Conservation (phyloP, 2,113 vertebrate species). For the Pedetes capensis region DNA sequence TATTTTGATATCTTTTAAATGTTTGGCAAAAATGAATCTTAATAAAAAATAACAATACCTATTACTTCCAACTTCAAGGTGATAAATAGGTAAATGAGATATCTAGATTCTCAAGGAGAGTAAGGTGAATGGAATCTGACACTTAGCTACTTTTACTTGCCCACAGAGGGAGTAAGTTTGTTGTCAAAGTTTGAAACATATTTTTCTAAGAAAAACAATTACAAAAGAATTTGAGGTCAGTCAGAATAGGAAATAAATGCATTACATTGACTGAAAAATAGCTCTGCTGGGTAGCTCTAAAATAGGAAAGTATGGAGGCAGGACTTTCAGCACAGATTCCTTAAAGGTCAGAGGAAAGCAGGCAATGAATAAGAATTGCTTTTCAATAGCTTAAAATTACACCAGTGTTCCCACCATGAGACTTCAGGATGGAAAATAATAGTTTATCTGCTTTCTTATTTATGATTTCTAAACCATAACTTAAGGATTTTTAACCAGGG, state of each 20-base stretch:
- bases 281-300: constrained; percentile 23
- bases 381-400: constrained; percentile 34
- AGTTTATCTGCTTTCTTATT: background rate
- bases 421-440: background rate
- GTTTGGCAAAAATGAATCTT: background rate
- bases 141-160: constrained; percentile 1
- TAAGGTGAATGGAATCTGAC: background rate
- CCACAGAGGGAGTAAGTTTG: constrained; percentile 34
- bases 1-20: background rate
- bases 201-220: constrained; percentile 27
- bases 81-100: background rate
- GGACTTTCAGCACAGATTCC: constrained; percentile 38
- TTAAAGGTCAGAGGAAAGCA: constrained; percentile 47
- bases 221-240: constrained; percentile 42
- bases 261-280: background rate
- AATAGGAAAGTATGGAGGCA: constrained; percentile 12
- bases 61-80: background rate
- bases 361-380: background rate
- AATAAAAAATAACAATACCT: background rate
- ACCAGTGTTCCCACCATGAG: background rate
- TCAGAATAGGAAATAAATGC: constrained; percentile 1
- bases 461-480: background rate
- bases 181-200: background rate
- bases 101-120: background rate
- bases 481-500: background rate